phyloP scores from a whole-genome alignment of 1,140 invertebrate species.

The Arion vulgaris region DNA sequence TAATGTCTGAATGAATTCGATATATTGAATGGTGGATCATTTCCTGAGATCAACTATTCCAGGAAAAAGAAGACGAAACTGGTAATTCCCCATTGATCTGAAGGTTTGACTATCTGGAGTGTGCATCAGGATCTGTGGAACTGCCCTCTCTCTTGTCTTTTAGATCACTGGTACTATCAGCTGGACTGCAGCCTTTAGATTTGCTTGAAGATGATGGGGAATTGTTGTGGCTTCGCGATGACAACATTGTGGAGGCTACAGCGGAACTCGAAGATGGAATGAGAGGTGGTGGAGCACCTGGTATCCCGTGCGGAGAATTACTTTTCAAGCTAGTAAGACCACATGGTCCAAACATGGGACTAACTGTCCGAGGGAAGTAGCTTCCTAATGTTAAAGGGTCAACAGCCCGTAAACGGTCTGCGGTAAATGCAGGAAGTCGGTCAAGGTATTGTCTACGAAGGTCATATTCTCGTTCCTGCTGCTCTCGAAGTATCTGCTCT shows the following conservation, averaged over 20 bases:
- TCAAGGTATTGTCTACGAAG: constrained; percentile 48
- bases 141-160: constrained; percentile 56
- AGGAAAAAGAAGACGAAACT: no score
- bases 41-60: no score
- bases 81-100: no score
- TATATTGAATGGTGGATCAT: no score
- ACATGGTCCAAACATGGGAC: constrained; percentile 53
- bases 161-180: constrained; percentile 52
- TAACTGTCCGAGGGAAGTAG: constrained; percentile 51
- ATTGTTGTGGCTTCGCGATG: constrained; percentile 56
- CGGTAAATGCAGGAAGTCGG: constrained; percentile 51
- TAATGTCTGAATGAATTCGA: no score
- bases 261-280: constrained; percentile 51
- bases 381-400: constrained; percentile 43
- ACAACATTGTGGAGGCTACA: constrained; percentile 23
- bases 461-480: constrained; percentile 44
- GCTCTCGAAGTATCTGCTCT: constrained; percentile 55
- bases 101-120: constrained; percentile 39
- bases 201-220: constrained; percentile 56
- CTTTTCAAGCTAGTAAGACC: constrained; percentile 45
- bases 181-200: constrained; percentile 56
- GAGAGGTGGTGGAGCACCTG: constrained; percentile 43
- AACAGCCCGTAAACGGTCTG: constrained; percentile 49
- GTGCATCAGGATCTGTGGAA: constrained; percentile 56
- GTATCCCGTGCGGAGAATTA: constrained; percentile 45